These are phyloP conservation scores for Isurus oxyrinchus DNA, from an alignment of 2,113 vertebrate species.

Conservation along the genomic window DNA sequence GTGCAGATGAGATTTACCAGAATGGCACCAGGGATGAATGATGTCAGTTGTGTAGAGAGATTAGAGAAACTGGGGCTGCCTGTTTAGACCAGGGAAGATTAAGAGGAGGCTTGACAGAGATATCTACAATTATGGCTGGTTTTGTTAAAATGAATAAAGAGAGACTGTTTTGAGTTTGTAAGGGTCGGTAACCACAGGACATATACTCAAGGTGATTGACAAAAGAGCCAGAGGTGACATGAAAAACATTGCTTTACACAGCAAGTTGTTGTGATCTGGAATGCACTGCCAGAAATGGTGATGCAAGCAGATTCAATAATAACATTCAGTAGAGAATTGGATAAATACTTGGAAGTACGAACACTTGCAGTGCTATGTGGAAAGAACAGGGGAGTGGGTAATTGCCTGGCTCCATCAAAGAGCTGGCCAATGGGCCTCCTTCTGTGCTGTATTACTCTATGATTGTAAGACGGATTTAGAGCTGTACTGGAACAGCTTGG, in stretches of 20 bases:
- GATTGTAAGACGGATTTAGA: not conserved
- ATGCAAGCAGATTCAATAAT: not conserved
- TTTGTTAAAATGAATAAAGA: too few species aligned
- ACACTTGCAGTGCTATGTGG: not conserved
- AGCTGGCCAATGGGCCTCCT: not conserved
- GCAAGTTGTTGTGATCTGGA: not conserved
- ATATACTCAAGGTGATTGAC: not conserved
- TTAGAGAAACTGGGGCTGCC: too few species aligned
- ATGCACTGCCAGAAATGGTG: not conserved
- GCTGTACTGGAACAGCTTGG: not conserved
- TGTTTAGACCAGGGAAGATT: too few species aligned
- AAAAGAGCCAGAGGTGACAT: not conserved
- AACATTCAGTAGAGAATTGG: not conserved
- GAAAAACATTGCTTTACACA: not conserved
- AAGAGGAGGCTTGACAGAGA: too few species aligned
- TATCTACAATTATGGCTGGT: too few species aligned
- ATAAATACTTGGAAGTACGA: not conserved
- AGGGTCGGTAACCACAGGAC: not conserved
- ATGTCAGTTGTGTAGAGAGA: too few species aligned
- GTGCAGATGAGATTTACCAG: too few species aligned
- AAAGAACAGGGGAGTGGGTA: not conserved
- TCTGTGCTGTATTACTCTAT: not conserved
- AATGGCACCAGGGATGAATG: too few species aligned
- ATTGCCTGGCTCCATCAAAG: not conserved
- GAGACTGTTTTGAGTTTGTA: not conserved